Conservation (phyloP, 2,888 invertebrate genomes). For the Sesamia inferens region DNA sequence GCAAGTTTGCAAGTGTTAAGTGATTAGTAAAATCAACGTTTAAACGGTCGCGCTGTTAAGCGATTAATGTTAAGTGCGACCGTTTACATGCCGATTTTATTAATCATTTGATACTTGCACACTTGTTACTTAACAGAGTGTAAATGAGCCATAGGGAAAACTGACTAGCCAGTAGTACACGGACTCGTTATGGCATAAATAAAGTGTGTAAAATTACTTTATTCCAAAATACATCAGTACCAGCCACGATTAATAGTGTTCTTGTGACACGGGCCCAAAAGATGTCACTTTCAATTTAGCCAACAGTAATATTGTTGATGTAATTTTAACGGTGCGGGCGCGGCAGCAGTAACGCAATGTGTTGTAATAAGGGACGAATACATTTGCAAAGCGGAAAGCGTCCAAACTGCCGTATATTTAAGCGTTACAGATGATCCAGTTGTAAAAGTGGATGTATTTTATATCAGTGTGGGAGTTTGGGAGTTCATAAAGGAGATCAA, state of each 20-base stretch:
- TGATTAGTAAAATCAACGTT: no score
- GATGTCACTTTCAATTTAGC: slow-evolving; percentile 57
- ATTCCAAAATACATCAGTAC: slow-evolving; percentile 10
- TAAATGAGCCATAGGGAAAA: no score
- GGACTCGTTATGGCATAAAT: background rate
- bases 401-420: slow-evolving; percentile 46
- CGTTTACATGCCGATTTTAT: no score
- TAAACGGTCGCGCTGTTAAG: no score
- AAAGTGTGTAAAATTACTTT: slow-evolving; percentile 9
- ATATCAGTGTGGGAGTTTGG: slow-evolving; percentile 18
- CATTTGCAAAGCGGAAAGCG: slow-evolving; percentile 51
- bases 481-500: background rate
- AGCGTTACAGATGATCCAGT: slow-evolving; percentile 17
- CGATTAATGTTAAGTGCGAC: no score
- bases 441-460: slow-evolving; percentile 50
- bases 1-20: no score
- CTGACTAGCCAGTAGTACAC: no score
- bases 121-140: no score
- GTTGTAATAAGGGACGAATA: slow-evolving; percentile 61
- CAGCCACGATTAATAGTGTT: slow-evolving; percentile 37
- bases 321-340: slow-evolving; percentile 60
- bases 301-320: slow-evolving; percentile 63
- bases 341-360: slow-evolving; percentile 37
- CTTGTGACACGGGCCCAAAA: slow-evolving; percentile 44
- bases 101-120: no score